Evolutionary conservation across 2,888 invertebrate species (phyloP), one percentile per base, ranked within the genome.

Genomic region (Hypsopygia costalis): DNA sequence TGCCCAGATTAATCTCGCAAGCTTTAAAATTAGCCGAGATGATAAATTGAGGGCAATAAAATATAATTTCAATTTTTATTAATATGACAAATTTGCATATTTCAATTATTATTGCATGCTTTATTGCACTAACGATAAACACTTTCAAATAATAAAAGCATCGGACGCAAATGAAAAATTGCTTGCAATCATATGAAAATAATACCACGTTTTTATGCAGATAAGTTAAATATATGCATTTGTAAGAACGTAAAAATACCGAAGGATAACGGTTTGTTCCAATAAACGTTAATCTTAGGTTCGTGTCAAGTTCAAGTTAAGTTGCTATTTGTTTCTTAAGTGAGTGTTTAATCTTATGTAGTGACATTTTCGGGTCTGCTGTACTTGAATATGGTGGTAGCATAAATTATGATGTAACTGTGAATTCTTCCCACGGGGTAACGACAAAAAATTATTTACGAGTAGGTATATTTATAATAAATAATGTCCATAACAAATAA

Each of bases 271-370:
- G 55, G 55, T 49, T 34, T 40, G 25, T 29, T 34, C 32, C 40
- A 44, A 43, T 44, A 46, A 40, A 39, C 45, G 47, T 47, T 42
- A 43, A 51, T 53, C 49, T 42, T 36, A 37, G 36, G 33, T 36
- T 32, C 35, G 37, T 32, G 36, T 43, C 36, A 27, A 33, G 29
- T 16, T 30, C 30, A 33, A 38, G 36, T 25, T 16, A 34, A 40
- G n/a, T 25, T 25, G 5, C 25, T 25, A 25, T 25, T 2, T 8
- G 25, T 25, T 25, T 8, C 25, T 25, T 25, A 25, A 25, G 25
- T 43, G 42, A 64, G 58, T 58, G 62, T 53, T 50, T 61, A 44
- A 67, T 68, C 66, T 63, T 52, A 30, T 51, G 48, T 36, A 37
- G 36, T 52, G 62, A 60, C 60, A 61, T 25, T 25, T 25, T 25